These are phyloP conservation scores for Drosophila bunnanda DNA, from an alignment of 2,888 invertebrate species.

Conservation along the genomic window DNA sequence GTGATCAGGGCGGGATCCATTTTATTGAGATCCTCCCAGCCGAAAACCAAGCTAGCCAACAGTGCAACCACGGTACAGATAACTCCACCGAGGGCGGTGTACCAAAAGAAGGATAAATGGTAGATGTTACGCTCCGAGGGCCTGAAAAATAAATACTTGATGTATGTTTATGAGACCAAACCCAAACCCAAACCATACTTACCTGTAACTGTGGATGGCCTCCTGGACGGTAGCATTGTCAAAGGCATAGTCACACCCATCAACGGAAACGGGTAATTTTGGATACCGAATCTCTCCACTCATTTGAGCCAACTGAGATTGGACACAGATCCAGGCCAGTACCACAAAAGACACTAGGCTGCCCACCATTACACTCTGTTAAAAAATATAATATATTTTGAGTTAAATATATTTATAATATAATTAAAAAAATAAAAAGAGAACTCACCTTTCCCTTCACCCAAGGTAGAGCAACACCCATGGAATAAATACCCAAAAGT, in stretches of 20 bases:
- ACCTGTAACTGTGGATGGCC: slow-evolving; percentile 72
- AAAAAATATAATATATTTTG: background rate
- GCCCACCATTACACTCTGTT: slow-evolving; percentile 89
- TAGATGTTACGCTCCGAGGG: slow-evolving; percentile 83
- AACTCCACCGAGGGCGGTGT: slow-evolving; percentile 88
- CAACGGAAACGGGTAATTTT: slow-evolving; percentile 86
- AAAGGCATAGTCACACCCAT: slow-evolving; percentile 84
- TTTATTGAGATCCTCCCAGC: slow-evolving; percentile 86
- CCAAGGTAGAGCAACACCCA: slow-evolving; percentile 89
- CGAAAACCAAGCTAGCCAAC: slow-evolving; percentile 86
- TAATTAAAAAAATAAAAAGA: no score
- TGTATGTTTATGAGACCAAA: no score
- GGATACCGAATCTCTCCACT: slow-evolving; percentile 87
- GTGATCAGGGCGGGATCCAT: slow-evolving; percentile 88
- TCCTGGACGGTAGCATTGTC: slow-evolving; percentile 75
- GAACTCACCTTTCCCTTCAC: slow-evolving; percentile 86
- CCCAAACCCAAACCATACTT: slow-evolving; percentile 24
- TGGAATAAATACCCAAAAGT: slow-evolving; percentile 89
- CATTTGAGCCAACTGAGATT: slow-evolving; percentile 89
- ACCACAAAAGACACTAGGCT: slow-evolving; percentile 87
- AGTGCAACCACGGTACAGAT: slow-evolving; percentile 87
- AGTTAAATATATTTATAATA: no score
- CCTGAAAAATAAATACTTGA: slow-evolving; percentile 38
- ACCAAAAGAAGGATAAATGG: slow-evolving; percentile 91
- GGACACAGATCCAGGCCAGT: slow-evolving; percentile 89